These are phyloP conservation scores for Orestias chungarensis DNA, from an alignment of 2,797 vertebrate species.

Conservation along the genomic window DNA sequence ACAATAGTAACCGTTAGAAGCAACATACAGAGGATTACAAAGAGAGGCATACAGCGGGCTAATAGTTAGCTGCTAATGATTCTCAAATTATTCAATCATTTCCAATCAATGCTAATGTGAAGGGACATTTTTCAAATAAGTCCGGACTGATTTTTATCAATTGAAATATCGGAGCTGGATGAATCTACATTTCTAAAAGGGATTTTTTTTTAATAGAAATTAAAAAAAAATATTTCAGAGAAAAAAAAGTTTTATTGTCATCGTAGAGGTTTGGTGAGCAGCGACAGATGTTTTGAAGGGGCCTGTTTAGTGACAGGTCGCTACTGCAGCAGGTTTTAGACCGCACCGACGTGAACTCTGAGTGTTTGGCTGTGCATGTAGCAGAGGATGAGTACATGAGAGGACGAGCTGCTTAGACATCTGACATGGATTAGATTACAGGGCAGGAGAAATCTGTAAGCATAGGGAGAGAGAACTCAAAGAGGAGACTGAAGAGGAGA, in stretches of 20 bases:
- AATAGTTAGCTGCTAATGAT: neutral
- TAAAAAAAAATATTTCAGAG: no score
- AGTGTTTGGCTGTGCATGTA: constrained; percentile 2
- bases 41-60: neutral
- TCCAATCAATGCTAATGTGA: neutral
- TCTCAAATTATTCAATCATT: neutral
- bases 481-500: neutral
- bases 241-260: neutral
- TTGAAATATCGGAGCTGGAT: neutral
- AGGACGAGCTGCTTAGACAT: constrained; percentile 15
- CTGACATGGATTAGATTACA: constrained; percentile 18
- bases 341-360: constrained; percentile 9
- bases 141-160: neutral
- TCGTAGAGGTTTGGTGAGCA: neutral
- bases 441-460: constrained; percentile 10
- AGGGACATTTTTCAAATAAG: neutral
- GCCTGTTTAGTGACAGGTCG: neutral
- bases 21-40: neutral
- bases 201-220: neutral
- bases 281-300: neutral
- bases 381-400: constrained; percentile 12
- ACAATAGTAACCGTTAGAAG: neutral
- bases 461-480: neutral
- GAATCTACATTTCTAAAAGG: neutral
- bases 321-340: neutral